Percentiles rank a stretch among this genome's conserved stretches.
Evolutionary conservation across 2,113 vertebrate species (phyloP).

Genomic region (Cygnus atratus): DNA sequence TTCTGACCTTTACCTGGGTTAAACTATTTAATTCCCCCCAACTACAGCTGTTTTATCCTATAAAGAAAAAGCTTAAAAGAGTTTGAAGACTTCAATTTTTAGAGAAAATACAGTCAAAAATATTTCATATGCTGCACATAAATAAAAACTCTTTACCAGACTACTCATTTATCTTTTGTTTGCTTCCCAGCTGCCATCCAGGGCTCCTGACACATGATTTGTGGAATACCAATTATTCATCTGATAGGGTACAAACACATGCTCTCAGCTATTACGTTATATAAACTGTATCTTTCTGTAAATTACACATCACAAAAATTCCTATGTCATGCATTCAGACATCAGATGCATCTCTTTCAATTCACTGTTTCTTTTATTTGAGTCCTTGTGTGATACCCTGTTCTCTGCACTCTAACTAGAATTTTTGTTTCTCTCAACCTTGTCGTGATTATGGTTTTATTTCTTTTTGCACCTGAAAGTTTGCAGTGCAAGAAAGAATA

Average conservation of each 20-base stretch:
- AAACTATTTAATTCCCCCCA: not conserved
- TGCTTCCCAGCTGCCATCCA: not conserved
- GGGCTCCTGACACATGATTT: not conserved
- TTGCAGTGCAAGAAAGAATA: not conserved
- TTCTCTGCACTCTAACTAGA: not conserved
- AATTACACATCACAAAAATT: slow-evolving; percentile 18
- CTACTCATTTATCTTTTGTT: slow-evolving; percentile 18
- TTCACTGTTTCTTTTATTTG: not conserved
- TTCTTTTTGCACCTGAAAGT: slow-evolving; percentile 11
- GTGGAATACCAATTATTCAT: slow-evolving; percentile 9
- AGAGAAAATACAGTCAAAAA: not conserved
- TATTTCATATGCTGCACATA: not conserved
- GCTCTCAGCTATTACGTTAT: not conserved
- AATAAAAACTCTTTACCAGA: slow-evolving; percentile 7
- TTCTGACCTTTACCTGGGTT: not conserved
- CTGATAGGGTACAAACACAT: not conserved
- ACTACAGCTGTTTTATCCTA: not conserved
- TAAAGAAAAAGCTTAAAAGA: not conserved
- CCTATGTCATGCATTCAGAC: not conserved
- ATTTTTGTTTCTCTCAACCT: not conserved
- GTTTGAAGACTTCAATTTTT: not conserved
- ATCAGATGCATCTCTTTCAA: not conserved
- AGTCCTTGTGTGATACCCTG: not conserved
- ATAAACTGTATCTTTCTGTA: slow-evolving; percentile 22
- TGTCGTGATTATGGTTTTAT: not conserved